Conservation (phyloP, 2,888 invertebrate species). For the Coecobrya sp. region DNA sequence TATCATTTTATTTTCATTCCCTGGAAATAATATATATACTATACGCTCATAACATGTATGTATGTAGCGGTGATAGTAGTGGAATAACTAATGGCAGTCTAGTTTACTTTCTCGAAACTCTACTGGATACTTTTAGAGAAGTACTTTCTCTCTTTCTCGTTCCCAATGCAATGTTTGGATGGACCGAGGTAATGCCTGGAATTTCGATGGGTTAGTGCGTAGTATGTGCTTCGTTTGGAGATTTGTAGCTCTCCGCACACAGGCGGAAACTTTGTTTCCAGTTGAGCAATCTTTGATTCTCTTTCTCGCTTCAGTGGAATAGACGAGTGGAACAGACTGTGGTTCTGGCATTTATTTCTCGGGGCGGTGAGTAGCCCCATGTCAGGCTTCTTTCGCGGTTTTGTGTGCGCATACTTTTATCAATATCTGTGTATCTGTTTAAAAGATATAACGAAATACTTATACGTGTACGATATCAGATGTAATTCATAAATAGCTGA, state of each 20-base stretch:
- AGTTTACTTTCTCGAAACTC: conserved; percentile 49
- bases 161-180: conserved; percentile 28
- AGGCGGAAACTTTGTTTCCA: conserved; percentile 80
- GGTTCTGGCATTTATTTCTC: conserved; percentile 38
- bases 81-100: background rate
- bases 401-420: conserved; percentile 33
- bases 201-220: conserved; percentile 46
- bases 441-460: background rate
- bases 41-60: background rate
- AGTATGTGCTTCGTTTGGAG: conserved; percentile 24
- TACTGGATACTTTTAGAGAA: conserved; percentile 26
- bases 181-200: conserved; percentile 18
- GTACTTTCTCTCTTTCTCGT: conserved; percentile 40
- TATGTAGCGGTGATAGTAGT: background rate
- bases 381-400: conserved; percentile 3
- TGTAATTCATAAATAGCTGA: no score
- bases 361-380: conserved; percentile 33
- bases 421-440: background rate
- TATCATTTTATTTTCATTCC: conserved; percentile 61
- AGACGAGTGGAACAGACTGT: conserved; percentile 63
- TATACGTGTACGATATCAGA: background rate
- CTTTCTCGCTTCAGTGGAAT: conserved; percentile 69
- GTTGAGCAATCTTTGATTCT: conserved; percentile 76
- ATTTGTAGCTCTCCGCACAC: conserved; percentile 48
- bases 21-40: conserved; percentile 5